A percentile compares a stretch with the other conserved stretches of the same genome.
phyloP scores from a whole-genome alignment of 2,888 invertebrate genomes.

The Drosophila recens region DNA sequence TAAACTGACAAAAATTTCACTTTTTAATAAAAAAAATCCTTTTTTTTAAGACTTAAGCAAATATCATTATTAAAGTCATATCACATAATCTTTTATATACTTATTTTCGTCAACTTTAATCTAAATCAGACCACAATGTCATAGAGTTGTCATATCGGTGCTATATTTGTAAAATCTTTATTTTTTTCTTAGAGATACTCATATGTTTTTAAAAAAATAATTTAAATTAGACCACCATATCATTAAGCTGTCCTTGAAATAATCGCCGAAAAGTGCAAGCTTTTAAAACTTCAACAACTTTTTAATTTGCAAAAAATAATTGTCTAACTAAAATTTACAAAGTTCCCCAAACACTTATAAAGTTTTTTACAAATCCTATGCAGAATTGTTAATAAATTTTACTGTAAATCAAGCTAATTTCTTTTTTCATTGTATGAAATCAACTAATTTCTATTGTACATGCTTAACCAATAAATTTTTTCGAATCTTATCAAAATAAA shows the following conservation, averaged over 20 bases:
- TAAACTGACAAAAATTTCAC: too few relatives aligned
- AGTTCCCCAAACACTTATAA: too few relatives aligned
- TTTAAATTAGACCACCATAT: not conserved
- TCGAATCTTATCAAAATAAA: not conserved
- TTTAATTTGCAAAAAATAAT: too few relatives aligned
- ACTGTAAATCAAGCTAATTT: too few relatives aligned
- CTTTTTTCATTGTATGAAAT: too few relatives aligned
- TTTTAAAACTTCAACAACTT: too few relatives aligned
- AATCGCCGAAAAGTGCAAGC: not conserved
- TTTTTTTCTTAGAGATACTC: not conserved
- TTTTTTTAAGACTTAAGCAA: not conserved
- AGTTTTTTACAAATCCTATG: too few relatives aligned
- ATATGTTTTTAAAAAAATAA: not conserved
- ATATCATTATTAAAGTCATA: not conserved
- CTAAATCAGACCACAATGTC: not conserved
- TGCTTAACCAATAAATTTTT: not conserved
- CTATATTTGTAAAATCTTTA: not conserved
- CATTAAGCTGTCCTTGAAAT: too few relatives aligned
- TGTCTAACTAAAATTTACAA: too few relatives aligned
- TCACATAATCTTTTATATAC: not conserved
- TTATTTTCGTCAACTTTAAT: conserved; percentile 1
- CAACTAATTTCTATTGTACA: not conserved
- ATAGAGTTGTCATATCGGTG: conserved; percentile 1
- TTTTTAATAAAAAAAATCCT: too few relatives aligned
- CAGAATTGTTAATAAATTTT: too few relatives aligned